Evolutionary conservation across 2,888 invertebrate genomes (phyloP).

Genomic region (Epinotia ramella): DNA sequence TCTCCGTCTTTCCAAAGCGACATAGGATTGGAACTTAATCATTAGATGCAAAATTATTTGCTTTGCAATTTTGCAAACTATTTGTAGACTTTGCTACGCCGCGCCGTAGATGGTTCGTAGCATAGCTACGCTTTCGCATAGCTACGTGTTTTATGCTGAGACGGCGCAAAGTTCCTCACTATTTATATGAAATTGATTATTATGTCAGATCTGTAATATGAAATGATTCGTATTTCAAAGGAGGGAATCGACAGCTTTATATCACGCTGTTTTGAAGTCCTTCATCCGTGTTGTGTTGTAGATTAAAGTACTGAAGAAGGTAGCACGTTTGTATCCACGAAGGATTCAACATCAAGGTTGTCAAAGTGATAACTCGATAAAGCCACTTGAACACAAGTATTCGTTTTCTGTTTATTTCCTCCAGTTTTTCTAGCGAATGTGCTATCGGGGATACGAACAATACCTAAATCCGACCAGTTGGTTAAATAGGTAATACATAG

Average conservation of each 20-base stretch:
- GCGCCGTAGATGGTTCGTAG: conserved; percentile 38
- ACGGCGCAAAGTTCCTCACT: not conserved
- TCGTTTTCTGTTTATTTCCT: not conserved
- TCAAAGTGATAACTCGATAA: not conserved
- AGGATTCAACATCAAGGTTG: not conserved
- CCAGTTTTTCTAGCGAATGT: not conserved
- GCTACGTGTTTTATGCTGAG: conserved; percentile 19
- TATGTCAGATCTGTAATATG: not conserved
- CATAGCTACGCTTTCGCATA: conserved; percentile 38
- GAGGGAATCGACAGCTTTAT: no score
- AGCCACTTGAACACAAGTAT: not conserved
- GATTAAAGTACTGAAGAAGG: no score
- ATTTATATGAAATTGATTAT: not conserved
- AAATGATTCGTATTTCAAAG: not conserved
- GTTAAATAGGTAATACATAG: no score
- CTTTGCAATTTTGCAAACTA: not conserved
- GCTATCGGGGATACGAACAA: not conserved
- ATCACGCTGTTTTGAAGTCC: no score
- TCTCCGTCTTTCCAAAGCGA: not conserved
- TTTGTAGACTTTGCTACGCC: conserved; percentile 37
- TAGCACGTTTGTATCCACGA: not conserved
- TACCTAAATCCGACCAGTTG: no score
- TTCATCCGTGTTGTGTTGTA: no score
- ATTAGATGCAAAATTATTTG: not conserved
- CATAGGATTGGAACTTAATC: no score